phyloP scores from a whole-genome alignment of 2,888 invertebrate genomes.

The Lasioglossum malachurum region DNA sequence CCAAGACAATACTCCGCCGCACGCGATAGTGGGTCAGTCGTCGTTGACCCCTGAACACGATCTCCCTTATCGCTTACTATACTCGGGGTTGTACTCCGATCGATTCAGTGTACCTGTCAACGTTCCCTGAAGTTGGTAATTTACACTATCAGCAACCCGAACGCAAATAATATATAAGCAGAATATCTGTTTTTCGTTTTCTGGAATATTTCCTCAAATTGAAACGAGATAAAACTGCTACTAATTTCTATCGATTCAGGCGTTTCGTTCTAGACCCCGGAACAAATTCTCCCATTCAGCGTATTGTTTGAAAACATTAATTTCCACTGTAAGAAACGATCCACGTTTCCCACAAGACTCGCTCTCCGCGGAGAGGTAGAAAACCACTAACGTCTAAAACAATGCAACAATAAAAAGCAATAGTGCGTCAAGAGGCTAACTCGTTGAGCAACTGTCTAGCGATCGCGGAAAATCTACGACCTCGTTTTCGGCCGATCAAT shows the following conservation, averaged over 20 bases:
- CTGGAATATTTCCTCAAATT: too few species aligned
- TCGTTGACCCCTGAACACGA: neutral
- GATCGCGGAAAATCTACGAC: neutral
- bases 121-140: neutral
- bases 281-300: neutral
- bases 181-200: too few species aligned
- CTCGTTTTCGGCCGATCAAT: constrained; percentile 7
- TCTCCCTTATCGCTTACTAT: neutral
- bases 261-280: neutral
- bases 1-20: neutral
- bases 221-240: neutral
- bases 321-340: neutral
- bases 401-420: neutral
- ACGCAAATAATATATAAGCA: too few species aligned
- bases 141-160: neutral
- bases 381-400: neutral
- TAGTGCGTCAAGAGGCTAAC: neutral
- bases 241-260: too few species aligned
- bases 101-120: neutral
- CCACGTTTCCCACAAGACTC: neutral
- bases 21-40: neutral
- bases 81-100: neutral
- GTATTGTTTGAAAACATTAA: neutral
- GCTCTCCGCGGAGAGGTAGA: neutral
- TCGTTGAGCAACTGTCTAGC: neutral